phyloP scores from a whole-genome alignment of 2,113 vertebrate genomes.

The Cyprinus carpio region DNA sequence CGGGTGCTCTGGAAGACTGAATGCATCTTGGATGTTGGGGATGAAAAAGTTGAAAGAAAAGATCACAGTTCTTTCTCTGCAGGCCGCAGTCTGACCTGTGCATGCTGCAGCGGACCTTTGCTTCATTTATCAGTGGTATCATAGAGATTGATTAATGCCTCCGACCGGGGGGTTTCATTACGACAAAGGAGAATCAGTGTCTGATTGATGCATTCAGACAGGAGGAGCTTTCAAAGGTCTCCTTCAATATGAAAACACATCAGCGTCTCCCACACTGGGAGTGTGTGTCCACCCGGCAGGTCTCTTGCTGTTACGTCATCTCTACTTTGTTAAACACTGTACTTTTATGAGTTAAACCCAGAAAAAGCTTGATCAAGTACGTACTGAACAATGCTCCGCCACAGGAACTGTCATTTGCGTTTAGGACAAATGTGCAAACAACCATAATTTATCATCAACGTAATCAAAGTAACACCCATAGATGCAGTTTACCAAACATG shows the following conservation, averaged over 20 bases:
- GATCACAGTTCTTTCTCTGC: conserved; percentile 26
- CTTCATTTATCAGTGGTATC: conserved; percentile 62
- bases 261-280: background rate
- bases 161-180: conserved; percentile 38
- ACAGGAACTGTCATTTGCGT: background rate
- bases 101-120: conserved; percentile 58
- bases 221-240: conserved; percentile 25
- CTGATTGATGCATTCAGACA: conserved; percentile 68
- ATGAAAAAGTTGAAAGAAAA: background rate
- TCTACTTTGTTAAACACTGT: background rate
- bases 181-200: conserved; percentile 61
- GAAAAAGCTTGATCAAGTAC: background rate
- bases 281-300: background rate
- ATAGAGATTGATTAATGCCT: conserved; percentile 48
- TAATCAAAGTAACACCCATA: background rate
- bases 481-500: background rate
- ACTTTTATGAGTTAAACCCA: background rate
- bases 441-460: background rate
- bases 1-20: background rate
- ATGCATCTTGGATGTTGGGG: background rate
- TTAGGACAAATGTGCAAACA: background rate
- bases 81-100: conserved; percentile 51
- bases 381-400: background rate
- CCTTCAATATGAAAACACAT: background rate
- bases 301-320: background rate